Evolutionary conservation across 2,797 vertebrate genomes (phyloP), one percentile per base, ranked within the genome.

Genomic region (Sebastes diploproa): DNA sequence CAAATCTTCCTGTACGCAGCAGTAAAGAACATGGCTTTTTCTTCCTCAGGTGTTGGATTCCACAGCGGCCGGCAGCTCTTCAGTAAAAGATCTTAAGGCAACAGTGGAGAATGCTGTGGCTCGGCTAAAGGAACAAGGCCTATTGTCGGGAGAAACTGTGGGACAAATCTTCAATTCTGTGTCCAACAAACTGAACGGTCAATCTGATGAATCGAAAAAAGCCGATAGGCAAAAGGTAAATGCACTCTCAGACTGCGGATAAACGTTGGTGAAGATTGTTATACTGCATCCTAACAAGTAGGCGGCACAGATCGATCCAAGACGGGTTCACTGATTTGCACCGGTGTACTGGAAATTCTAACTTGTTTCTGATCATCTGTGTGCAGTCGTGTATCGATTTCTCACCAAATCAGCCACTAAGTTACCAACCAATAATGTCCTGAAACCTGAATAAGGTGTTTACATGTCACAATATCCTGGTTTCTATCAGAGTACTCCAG

Each of bases 111-210:
- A 94, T 42, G 91, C 92, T 66, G 78, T 96, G 59, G 85, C 87
- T 22, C 61, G 75, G 16, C 76, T 96, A 18, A 89, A 95, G 23
- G 85, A 90, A 54, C 55, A 92, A 72, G 13, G 85, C 67, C 54
- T 88, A 6, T 68, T 94, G n/a, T 92, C 91, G 36, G 94, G 87
- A 34, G 87, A 91, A 81, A 86, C 27, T 2, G 59, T 97, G 9
- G 93, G 95, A 75, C 96, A 97, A 72, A 77, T 98, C 60, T 94
- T 95, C 63, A 93, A 85, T 42, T 95, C 96, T 4, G 93, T 98
- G 62, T 92, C 95, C 14, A 92, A 94, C 2, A 54, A 84, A 46
- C 91, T 98, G 5, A 97, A 97, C 29, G 50, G 27, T 58, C 86
- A 90, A 34, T 68, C 5, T 4, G 81, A 86, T 56, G 52, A 36